Conservation (phyloP, 2,113 vertebrate species). For the Leucoraja erinaceus region DNA sequence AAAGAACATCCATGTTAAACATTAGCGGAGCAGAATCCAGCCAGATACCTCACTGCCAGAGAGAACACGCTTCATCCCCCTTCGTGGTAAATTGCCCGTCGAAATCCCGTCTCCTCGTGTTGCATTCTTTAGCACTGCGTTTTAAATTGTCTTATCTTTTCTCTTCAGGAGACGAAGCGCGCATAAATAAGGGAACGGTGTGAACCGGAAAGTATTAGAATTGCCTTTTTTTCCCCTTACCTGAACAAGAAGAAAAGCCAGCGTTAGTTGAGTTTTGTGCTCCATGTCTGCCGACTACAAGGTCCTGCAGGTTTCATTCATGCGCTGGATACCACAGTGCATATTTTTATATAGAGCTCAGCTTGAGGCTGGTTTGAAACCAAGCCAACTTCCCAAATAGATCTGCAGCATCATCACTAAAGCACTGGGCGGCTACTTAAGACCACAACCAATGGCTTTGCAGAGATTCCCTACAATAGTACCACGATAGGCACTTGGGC, state of each 20-base stretch:
- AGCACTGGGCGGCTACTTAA: constrained; percentile 82
- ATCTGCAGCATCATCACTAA: constrained; percentile 90
- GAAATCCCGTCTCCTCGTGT: neutral
- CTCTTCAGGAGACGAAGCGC: too few relatives aligned
- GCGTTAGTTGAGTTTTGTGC: constrained; percentile 69
- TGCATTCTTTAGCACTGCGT: neutral
- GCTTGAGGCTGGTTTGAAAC: constrained; percentile 77
- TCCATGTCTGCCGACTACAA: constrained; percentile 84
- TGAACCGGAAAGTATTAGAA: constrained; percentile 27
- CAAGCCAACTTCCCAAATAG: constrained; percentile 91
- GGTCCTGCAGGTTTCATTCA: constrained; percentile 75
- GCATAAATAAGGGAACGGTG: constrained; percentile 46
- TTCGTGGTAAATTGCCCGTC: neutral
- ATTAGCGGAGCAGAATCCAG: neutral
- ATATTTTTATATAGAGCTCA: constrained; percentile 94
- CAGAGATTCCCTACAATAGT: constrained; percentile 55
- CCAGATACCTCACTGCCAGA: neutral
- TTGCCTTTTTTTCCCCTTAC: constrained; percentile 60
- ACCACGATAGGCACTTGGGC: neutral
- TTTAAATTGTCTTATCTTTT: neutral
- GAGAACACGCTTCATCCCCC: neutral
- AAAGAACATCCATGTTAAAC: neutral
- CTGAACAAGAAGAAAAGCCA: constrained; percentile 84
- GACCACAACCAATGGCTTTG: constrained; percentile 93
- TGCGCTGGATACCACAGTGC: constrained; percentile 81